These are phyloP conservation scores for Hemithea aestivaria DNA, from an alignment of 2,888 invertebrate genomes.

Conservation along the genomic window DNA sequence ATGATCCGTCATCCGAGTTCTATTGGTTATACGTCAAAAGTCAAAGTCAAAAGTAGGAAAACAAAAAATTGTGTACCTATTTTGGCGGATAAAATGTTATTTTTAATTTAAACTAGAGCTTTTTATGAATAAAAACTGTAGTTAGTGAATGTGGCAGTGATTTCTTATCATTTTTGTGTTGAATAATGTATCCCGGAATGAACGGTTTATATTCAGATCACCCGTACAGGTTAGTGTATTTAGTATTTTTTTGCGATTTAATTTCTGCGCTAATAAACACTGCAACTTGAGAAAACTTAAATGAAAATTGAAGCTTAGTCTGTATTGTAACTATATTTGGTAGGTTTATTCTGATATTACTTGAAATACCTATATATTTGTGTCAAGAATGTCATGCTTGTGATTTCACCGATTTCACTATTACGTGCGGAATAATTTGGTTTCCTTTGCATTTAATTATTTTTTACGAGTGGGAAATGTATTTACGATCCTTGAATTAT, in stretches of 20 bases:
- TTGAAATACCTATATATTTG: conserved; percentile 8
- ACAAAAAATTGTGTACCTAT: conserved; percentile 43
- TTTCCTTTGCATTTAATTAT: conserved; percentile 15
- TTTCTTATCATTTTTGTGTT: conserved; percentile 29
- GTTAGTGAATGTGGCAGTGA: conserved; percentile 35
- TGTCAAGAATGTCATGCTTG: conserved; percentile 19
- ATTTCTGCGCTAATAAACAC: conserved; percentile 13
- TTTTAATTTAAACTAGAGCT: conserved; percentile 30
- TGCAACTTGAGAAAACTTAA: conserved; percentile 2
- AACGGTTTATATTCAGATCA: conserved; percentile 67
- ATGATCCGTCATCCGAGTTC: conserved; percentile 60
- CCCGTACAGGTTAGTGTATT: conserved; percentile 65
- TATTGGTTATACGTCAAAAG: conserved; percentile 44
- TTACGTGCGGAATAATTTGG: conserved; percentile 7
- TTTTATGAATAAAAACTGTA: conserved; percentile 26
- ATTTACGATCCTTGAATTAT: neutral
- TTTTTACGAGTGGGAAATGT: neutral
- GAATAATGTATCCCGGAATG: conserved; percentile 63
- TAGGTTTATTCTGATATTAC: neutral
- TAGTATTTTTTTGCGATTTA: too few relatives aligned
- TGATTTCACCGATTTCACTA: conserved; percentile 27
- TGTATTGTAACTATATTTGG: conserved; percentile 2
- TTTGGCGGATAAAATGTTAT: conserved; percentile 46
- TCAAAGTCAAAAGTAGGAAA: conserved; percentile 51
- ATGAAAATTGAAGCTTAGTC: neutral